Evolutionary conservation across 1,140 invertebrate genomes (phyloP), one percentile per base, ranked within the genome.

Genomic region (Oncopodura yosiiana): DNA sequence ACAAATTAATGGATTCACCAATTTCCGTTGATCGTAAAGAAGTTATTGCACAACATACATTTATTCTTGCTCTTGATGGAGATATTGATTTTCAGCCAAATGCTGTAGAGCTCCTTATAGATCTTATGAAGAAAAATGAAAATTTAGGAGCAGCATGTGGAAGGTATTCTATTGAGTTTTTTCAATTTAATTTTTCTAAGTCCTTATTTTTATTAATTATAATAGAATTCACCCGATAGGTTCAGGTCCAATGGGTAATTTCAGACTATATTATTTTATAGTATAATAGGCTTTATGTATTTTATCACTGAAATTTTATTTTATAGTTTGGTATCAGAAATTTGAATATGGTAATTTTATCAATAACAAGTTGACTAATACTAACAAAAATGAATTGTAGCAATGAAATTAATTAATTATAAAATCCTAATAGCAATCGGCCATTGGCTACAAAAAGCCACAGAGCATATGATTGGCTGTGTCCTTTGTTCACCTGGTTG

Each of bases 371-470:
- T n/a, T n/a, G n/a, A n/a, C n/a, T n/a, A n/a, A n/a, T n/a, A n/a
- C n/a, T n/a, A n/a, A n/a, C n/a, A n/a, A n/a, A n/a, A n/a, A n/a
- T n/a, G n/a, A n/a, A n/a, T n/a, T n/a, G 32, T n/a, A n/a, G n/a
- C 32, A 34, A 34, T 9, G n/a, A 34, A 34, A 19, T 36, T n/a
- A 16, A 14, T 21, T 23, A 38, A 26, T 36, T 23, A 3, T 8
- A 12, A 11, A 49, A 21, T 9, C 34, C 3, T 12, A 32, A n/a
- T 49, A 24, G 49, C 49, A 8, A 45, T 27, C 51, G 77, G 78
- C 38, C 79, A 81, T 74, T 81, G 79, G 79, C 69, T 81, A 8
- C 80, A 82, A 67, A 81, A 81, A 66, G 76, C 80, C 8, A 80
- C 79, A 9, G 79, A 81, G 58, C 79, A 81, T 62, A 74, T 80